Evolutionary conservation across 2,797 vertebrate genomes (phyloP), one percentile per base, ranked within the genome.

Genomic region (Cephalopachus bancanus): DNA sequence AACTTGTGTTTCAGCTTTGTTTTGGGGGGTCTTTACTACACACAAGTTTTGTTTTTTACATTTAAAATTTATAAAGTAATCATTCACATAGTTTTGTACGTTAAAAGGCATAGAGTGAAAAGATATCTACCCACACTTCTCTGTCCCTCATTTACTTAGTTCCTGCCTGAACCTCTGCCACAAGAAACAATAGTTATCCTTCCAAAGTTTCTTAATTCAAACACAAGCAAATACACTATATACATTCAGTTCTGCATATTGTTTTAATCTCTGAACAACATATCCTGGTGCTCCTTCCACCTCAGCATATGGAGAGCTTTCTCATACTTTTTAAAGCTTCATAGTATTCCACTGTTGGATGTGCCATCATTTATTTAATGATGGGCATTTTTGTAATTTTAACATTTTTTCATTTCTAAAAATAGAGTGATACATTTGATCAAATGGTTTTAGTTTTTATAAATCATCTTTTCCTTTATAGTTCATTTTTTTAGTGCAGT

Each of bases 361-460:
- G 33, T 10, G 4, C 6, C 10, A 33, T 24, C 44, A 83, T 62
- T 84, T 94, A 83, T 64, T 75, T 85, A 85, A 67, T 28, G 37
- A 62, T 60, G 22, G 44, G 22, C 22, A 71, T 55, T 28, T 57
- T 22, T 4, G 14, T 55, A 75, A 91, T 83, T 91, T 65, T 5
- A 81, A 26, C 57, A 44, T 60, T 74, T 86, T n/a, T 67, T 94
- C 12, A n/a, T 57, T 24, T 59, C 75, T 74, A 92, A 81, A 88
- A 76, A 92, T 28, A 81, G 19, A 89, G 20, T 4, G 86, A 9
- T 78, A 83, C 83, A 24, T 90, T 37, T 57, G 16, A 81, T 83
- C 7, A 44, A 55, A 86, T 90, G 7, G 60, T 86, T 90, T 33
- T 80, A 30, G 57, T 93, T 89, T 64, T 83, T 72, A 64, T 92